These are phyloP conservation scores for Dicyrtomina minuta DNA, from an alignment of 2,888 invertebrate species.

Conservation along the genomic window DNA sequence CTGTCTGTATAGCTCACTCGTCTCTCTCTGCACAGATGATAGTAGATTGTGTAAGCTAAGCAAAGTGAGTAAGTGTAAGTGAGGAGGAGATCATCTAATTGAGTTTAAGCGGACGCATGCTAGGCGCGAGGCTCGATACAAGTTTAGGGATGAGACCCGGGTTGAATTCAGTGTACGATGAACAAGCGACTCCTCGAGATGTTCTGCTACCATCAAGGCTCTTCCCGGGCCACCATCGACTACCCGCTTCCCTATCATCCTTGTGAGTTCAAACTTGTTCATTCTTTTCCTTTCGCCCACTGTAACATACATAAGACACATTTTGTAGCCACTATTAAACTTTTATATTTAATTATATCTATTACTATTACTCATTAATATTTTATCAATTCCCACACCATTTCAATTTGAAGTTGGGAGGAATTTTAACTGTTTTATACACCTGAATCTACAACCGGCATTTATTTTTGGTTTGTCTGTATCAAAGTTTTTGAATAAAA, in stretches of 20 bases:
- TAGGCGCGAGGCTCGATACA: slow-evolving; percentile 33
- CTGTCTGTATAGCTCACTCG: too few species aligned
- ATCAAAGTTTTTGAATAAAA: too few species aligned
- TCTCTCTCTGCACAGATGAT: background rate
- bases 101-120: slow-evolving; percentile 36
- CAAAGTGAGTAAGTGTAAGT: background rate
- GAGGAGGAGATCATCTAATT: slow-evolving; percentile 34
- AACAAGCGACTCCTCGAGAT: slow-evolving; percentile 62
- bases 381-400: slow-evolving; percentile 2
- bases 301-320: background rate
- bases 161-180: slow-evolving; percentile 36
- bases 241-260: slow-evolving; percentile 39
- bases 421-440: too few species aligned
- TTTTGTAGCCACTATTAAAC: background rate
- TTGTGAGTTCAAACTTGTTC: slow-evolving; percentile 29
- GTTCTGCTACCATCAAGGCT: slow-evolving; percentile 78
- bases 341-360: background rate
- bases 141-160: slow-evolving; percentile 30
- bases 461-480: too few species aligned
- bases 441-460: too few species aligned
- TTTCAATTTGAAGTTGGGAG: too few species aligned
- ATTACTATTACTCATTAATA: too few species aligned
- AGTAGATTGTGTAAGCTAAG: slow-evolving; percentile 1
- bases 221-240: slow-evolving; percentile 33
- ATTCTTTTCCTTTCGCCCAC: background rate